Conservation (phyloP, 2,888 invertebrate genomes). For the Lasioglossum zephyrum region DNA sequence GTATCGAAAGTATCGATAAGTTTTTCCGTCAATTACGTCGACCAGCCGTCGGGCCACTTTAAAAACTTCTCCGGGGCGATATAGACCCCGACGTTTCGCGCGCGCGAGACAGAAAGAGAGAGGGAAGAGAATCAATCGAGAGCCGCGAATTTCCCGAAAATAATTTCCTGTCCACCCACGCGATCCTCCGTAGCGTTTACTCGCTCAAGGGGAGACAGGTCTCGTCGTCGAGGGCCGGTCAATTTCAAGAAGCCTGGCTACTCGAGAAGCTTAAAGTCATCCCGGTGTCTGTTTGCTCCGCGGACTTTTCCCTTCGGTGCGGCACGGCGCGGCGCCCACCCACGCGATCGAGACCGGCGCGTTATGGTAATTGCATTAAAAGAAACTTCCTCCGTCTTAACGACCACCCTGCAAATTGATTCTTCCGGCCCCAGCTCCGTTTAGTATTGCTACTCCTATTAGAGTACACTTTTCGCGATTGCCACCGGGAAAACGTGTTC, state of each 20-base stretch:
- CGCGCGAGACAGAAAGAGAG: background rate
- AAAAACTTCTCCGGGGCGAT: constrained; percentile 35
- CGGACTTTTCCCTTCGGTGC: constrained; percentile 24
- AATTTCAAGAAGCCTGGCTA: constrained; percentile 41
- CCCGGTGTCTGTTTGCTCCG: constrained; percentile 44
- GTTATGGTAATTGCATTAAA: constrained; percentile 49
- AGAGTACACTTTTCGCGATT: background rate
- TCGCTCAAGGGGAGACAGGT: background rate
- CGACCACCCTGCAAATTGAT: constrained; percentile 16
- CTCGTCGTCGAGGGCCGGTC: constrained; percentile 25
- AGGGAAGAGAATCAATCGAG: constrained; percentile 42
- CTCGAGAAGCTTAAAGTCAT: constrained; percentile 45
- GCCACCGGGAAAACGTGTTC: background rate
- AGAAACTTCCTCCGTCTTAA: constrained; percentile 30
- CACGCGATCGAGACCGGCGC: constrained; percentile 25
- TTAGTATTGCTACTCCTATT: background rate
- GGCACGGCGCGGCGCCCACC: background rate
- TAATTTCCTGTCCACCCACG: constrained; percentile 32
- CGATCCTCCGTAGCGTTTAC: background rate
- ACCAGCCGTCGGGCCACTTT: constrained; percentile 39
- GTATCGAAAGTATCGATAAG: constrained; percentile 56
- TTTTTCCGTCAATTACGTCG: constrained; percentile 60
- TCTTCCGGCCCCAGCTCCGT: background rate
- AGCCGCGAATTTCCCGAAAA: constrained; percentile 54
- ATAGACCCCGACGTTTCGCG: constrained; percentile 24